phyloP scores from a whole-genome alignment of 1,140 invertebrate genomes.

The Anoplolepis gracilipes region DNA sequence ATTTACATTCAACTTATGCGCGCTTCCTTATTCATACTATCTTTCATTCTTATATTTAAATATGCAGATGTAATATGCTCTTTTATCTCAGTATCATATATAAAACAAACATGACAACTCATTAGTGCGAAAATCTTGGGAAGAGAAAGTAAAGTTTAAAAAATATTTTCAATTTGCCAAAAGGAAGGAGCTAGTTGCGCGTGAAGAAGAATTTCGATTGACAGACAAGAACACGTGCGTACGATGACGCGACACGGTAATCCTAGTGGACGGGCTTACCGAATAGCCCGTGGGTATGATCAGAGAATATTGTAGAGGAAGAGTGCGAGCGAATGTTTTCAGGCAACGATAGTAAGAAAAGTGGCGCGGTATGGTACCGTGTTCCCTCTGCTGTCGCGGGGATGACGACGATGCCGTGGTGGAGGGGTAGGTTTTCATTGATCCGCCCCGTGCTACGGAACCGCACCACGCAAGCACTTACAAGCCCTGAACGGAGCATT shows the following conservation, averaged over 20 bases:
- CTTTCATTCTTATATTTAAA: not conserved
- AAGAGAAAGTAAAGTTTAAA: not conserved
- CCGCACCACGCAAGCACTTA: conserved; percentile 65
- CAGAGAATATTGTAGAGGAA: conserved; percentile 11
- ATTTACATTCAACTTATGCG: not conserved
- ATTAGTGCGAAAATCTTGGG: not conserved
- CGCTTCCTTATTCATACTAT: not conserved
- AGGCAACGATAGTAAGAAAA: conserved; percentile 79
- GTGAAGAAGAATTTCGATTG: not conserved
- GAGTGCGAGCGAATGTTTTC: conserved; percentile 77
- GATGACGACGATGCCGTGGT: conserved; percentile 45
- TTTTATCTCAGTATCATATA: not conserved
- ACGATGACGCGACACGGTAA: not conserved
- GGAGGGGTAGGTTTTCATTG: conserved; percentile 84
- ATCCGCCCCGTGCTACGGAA: conserved; percentile 78
- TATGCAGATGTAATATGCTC: not conserved
- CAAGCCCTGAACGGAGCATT: conserved; percentile 76
- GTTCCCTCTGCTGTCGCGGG: conserved; percentile 65
- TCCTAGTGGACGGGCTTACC: conserved; percentile 53
- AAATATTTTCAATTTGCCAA: not conserved
- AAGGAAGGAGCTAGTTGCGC: not conserved
- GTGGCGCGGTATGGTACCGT: conserved; percentile 81
- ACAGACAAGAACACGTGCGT: not conserved
- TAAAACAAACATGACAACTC: not conserved
- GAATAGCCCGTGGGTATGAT: conserved; percentile 51